These are phyloP conservation scores for Fragum sueziense DNA, from an alignment of 2,888 invertebrate genomes.

Conservation along the genomic window DNA sequence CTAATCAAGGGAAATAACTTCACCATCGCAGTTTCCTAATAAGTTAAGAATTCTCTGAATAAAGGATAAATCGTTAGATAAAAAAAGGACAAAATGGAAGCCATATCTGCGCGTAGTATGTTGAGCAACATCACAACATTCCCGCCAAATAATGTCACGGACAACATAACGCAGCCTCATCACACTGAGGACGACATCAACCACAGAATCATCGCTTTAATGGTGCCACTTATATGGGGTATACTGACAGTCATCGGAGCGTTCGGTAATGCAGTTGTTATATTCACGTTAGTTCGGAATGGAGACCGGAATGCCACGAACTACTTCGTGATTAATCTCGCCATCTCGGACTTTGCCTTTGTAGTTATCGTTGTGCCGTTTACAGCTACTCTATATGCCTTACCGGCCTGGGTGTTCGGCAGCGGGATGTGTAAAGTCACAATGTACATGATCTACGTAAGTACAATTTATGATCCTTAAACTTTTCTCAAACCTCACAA, in stretches of 20 bases:
- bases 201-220: conserved; percentile 35
- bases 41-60: no score
- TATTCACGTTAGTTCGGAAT: conserved; percentile 74
- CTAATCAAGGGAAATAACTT: no score
- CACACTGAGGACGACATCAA: neutral
- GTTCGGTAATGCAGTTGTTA: conserved; percentile 75
- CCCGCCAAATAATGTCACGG: neutral
- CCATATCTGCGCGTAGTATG: neutral
- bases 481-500: neutral
- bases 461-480: conserved; percentile 49
- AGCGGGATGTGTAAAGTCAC: conserved; percentile 75
- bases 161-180: neutral
- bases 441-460: conserved; percentile 77
- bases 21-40: no score
- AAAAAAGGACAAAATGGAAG: neutral
- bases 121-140: conserved; percentile 7
- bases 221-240: conserved; percentile 73
- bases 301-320: conserved; percentile 76
- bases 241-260: conserved; percentile 70
- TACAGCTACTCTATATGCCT: conserved; percentile 71
- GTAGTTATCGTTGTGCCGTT: conserved; percentile 74
- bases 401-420: conserved; percentile 73
- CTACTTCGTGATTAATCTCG: conserved; percentile 78
- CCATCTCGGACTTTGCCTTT: conserved; percentile 78
- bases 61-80: no score